Conservation (phyloP, 2,113 vertebrate genomes). For the Chlorodrepanis virens region DNA sequence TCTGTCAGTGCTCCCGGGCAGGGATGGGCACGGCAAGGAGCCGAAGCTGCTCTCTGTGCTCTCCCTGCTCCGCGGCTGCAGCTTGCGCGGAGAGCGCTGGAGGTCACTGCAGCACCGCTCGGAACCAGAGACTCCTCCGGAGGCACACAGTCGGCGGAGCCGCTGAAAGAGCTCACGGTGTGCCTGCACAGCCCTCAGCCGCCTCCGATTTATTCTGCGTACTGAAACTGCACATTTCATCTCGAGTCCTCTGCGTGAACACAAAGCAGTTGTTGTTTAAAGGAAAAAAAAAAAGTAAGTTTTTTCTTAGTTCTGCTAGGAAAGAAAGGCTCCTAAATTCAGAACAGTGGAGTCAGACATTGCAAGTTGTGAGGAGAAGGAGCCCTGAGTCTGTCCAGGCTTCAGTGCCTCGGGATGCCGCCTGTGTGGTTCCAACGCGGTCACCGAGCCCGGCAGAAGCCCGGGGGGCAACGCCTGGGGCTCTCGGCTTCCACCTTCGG, state of each 20-base stretch:
- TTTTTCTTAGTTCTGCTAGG: background rate
- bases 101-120: constrained; percentile 2
- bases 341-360: background rate
- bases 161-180: background rate
- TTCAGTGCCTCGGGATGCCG: background rate
- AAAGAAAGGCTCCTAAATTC: background rate
- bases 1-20: background rate
- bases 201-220: background rate
- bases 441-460: background rate
- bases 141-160: no score
- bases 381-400: background rate
- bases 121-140: background rate
- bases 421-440: background rate
- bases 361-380: background rate
- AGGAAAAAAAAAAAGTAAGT: background rate
- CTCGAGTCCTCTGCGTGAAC: background rate
- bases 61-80: background rate
- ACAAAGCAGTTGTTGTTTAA: background rate
- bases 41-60: background rate
- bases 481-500: background rate
- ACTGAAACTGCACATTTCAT: background rate
- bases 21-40: accelerated
- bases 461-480: background rate
- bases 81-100: background rate
- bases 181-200: no score